Base-by-base conservation (phyloP, 53 echinoderm and acorn worm species). In the Astropecten irregularis region DNA sequence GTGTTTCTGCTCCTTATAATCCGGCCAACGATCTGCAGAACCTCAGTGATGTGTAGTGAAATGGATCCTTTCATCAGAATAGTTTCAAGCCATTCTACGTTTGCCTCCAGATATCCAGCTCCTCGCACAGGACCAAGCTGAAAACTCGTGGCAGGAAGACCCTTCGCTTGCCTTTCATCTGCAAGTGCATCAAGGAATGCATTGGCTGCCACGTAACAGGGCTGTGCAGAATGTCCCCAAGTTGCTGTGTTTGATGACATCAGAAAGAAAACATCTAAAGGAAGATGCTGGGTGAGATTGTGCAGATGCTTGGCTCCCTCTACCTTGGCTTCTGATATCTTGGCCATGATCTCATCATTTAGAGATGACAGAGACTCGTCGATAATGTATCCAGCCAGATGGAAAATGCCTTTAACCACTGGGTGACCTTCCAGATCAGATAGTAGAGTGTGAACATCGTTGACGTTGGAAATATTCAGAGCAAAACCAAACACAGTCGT, bases 211-310 rank as follows among this genome's bases (percentile, higher is more conserved):
- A 69, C 56, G 59, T 90, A 86, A 0, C 84, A 73, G 3, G 91
- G 65, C n/a, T 93, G 88, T 22, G 95, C 66, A 3, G 93, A 26
- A 65, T 91, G 85, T 18, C 93, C 89, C 89, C 95, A 93, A 4
- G 84, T 68, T 21, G 69, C 77, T 16, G 37, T 64, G 11, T 71
- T 87, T 39, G 76, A 82, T 20, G 91, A 90, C 26, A 95, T 33
- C 38, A 90, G 83, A 38, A 93, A 55, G 83, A 95, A 84, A 40
- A 93, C 56, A 35, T 93, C 95, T 4, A 95, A 73, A n/a, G 77
- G 68, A 14, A 69, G 49, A 16, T 91, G 42, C 25, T 71, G 91
- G 36, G 86, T 93, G 5, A 66, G 62, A 5, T 86, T 67, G 20
- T 83, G 72, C 7, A 93, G 49, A 53, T 89, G 46, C 21, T 83